Evolutionary conservation across 2,888 invertebrate genomes (phyloP), one percentile per base, ranked within the genome.

Genomic region (Temnothorax rugatulus): DNA sequence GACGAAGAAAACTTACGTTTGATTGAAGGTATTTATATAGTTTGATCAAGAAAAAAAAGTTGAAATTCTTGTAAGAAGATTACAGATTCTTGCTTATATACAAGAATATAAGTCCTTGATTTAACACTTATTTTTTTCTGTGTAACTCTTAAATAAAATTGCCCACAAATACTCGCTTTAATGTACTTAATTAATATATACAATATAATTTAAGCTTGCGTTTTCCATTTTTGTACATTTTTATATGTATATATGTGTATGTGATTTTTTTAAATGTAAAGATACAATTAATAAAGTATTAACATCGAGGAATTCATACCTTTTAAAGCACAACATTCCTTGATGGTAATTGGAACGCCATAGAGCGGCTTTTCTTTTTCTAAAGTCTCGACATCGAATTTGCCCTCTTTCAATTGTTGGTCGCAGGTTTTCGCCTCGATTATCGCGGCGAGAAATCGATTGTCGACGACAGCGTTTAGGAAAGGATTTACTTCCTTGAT

Each of bases 291-390:
- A 4, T 4, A 5, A 15, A 54, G 13, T 18, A 25, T n/a, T 9
- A 4, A 34, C 4, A 29, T 50, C 1, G 38, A 57, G 9, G 47
- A 47, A 41, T 18, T 59, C 4, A 15, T 94, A 96, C 97, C 98
- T 96, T 97, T 96, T 2, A 98, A 96, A 69, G 96, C 96, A 91
- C 98, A 97, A 90, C 97, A 97, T 94, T 98, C 98, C 94, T 98
- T 99, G 0, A 98, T 97, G 8, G 98, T 98, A 86, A 98, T 96
- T 0, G 99, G 99, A 5, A 99, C 96, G 5, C 99, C 98, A 13
- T 98, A 95, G 84, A 98, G 95, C 0, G 98, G 98, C 89, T 96
- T 97, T 68, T 97, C 96, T 83, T 96, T 95, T 86, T 96, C 96
- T 91, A 97, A 95, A 74, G 96, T 96, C 61, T 96, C 96, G n/a